Base-by-base conservation (phyloP, 35 echinoderm and acorn worm genomes). In the Diadema setosum region DNA sequence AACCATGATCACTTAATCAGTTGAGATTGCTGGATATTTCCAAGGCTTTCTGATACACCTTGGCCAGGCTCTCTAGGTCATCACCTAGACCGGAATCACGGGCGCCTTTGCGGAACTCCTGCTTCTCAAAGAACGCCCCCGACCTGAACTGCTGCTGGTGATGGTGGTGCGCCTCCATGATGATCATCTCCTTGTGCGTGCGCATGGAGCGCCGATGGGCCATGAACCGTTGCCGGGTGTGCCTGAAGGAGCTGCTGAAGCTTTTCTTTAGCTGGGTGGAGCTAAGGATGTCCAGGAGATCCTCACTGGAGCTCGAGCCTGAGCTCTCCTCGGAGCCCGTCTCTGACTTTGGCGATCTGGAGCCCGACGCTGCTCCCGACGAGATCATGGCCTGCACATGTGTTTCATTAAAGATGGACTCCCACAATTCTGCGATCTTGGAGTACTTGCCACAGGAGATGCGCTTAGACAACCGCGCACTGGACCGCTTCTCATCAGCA, bases 381-480 rank as follows among this genome's bases (percentile, higher is more conserved):
- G 27, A 18, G 15, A 44, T 52, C 26, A 82, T 6, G 5, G 25
- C 49, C 16, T 80, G 52, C 16, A 65, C 18, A 23, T 80, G 27
- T 5, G 60, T 20, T 6, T 85, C n/a, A 25, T 52, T 90, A 44
- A 87, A 94, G 23, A 94, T 82, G 24, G 65, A 75, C 87, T 97
- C 94, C 94, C 94, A 97, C n/a, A 93, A 61, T 44, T 93, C 69
- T 0, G 91, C 78, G 37, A 93, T 45, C 11, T 69, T 31, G n/a
- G 94, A 97, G 87, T 97, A 97, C 60, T 97, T 97, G 4, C 94
- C 94, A 12, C 83, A 82, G 1, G 94, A 97, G 18, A 85, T 86
- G 17, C 94, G 69, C 64, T 90, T 89, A 23, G 90, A 93, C 9
- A 97, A 42, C 23, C 91, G 35, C 25, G 84, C 52, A 36, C 60